Conservation (phyloP, 1,140 invertebrate species). For the Teleopsis dalmanni region DNA sequence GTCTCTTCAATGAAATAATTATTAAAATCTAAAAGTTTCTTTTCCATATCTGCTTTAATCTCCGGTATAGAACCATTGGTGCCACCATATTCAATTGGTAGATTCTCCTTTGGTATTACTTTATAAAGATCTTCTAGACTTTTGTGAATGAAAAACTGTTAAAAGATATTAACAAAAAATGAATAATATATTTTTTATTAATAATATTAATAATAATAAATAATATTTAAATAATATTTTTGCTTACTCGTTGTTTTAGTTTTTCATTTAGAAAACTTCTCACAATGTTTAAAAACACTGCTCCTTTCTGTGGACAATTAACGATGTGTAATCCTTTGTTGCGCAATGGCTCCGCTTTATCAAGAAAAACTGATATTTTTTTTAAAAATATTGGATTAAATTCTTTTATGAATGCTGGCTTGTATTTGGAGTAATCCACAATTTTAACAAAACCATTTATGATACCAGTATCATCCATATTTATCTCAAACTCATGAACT, state of each 20-base stretch:
- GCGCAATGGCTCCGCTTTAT: slow-evolving; percentile 47
- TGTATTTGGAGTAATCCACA: too few relatives aligned
- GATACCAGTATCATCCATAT: too few relatives aligned
- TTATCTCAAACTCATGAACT: too few relatives aligned
- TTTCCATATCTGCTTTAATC: slow-evolving; percentile 47
- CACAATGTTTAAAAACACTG: slow-evolving; percentile 31
- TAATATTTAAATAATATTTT: not conserved
- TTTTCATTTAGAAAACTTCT: slow-evolving; percentile 45
- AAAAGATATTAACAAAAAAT: too few relatives aligned
- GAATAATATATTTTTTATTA: too few relatives aligned
- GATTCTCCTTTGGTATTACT: slow-evolving; percentile 39
- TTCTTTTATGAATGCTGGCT: too few relatives aligned
- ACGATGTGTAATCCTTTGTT: slow-evolving; percentile 46
- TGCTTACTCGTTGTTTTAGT: slow-evolving; percentile 42
- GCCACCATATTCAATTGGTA: slow-evolving; percentile 50
- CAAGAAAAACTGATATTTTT: slow-evolving; percentile 32
- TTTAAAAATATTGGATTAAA: too few relatives aligned
- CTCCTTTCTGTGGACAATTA: slow-evolving; percentile 42
- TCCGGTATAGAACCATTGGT: slow-evolving; percentile 44
- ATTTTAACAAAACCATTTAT: too few relatives aligned
- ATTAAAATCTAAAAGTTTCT: slow-evolving; percentile 43
- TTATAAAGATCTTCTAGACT: slow-evolving; percentile 29
- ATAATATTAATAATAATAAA: not conserved
- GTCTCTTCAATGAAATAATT: slow-evolving; percentile 48
- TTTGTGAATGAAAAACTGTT: slow-evolving; percentile 19